Percentiles rank a stretch among this genome's conserved stretches.
phyloP scores from a whole-genome alignment of 2,797 vertebrate species.

The Pteronotus mesoamericanus region DNA sequence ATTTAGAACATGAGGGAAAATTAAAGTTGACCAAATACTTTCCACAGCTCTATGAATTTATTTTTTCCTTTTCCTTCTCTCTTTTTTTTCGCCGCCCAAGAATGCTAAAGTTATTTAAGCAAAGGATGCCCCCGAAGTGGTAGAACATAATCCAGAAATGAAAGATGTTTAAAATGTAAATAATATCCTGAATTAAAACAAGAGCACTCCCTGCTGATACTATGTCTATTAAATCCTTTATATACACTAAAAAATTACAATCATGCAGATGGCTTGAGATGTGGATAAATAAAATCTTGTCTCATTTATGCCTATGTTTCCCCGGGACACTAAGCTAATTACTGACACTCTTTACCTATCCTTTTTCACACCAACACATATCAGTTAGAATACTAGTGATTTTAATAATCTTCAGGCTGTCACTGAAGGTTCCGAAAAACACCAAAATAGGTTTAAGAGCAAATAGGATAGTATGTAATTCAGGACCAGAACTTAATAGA shows the following conservation, averaged over 20 bases:
- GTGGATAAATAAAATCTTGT: neutral
- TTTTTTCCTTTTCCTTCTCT: neutral
- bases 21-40: slow-evolving; percentile 9
- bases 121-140: neutral
- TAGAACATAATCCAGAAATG: slow-evolving; percentile 45
- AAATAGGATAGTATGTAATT: neutral
- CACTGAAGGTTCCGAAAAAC: slow-evolving; percentile 31
- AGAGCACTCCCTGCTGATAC: neutral
- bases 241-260: neutral
- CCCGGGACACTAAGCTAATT: neutral
- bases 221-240: slow-evolving; percentile 5
- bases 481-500: neutral
- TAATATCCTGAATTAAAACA: slow-evolving; percentile 17
- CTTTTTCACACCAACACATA: slow-evolving; percentile 19
- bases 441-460: slow-evolving; percentile 34
- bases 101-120: neutral
- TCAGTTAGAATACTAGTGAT: slow-evolving; percentile 1
- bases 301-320: neutral
- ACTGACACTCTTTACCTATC: neutral
- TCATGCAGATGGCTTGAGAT: slow-evolving; percentile 12
- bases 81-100: neutral
- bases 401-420: slow-evolving; percentile 39
- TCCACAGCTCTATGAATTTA: slow-evolving; percentile 13
- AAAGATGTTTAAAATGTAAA: slow-evolving; percentile 60
- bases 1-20: neutral